Conservation (phyloP, 2,888 invertebrate species). For the Podabrus alpinus region DNA sequence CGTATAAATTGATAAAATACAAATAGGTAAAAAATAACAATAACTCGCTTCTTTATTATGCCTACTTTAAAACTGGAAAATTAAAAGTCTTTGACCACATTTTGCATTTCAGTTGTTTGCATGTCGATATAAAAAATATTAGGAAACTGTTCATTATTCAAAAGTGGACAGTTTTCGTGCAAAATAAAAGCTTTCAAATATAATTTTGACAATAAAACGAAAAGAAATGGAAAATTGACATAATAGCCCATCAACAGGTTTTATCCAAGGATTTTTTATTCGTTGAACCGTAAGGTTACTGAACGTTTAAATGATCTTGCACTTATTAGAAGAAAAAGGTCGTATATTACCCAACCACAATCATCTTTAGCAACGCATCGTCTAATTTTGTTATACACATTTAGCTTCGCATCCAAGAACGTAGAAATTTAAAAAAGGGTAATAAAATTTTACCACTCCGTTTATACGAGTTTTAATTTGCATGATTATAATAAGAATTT, state of each 20-base stretch:
- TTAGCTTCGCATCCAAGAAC: not conserved
- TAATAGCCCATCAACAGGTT: slow-evolving; percentile 3
- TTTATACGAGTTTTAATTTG: not conserved
- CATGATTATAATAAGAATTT: not conserved
- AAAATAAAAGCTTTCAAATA: not conserved
- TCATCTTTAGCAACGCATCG: not conserved
- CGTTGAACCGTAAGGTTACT: slow-evolving; percentile 1
- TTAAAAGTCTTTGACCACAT: not conserved
- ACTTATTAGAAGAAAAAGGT: not conserved
- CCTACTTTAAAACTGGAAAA: too few species aligned
- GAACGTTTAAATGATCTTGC: slow-evolving; percentile 2
- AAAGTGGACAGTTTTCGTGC: not conserved
- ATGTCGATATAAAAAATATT: not conserved
- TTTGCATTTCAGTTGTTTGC: not conserved
- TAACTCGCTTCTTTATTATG: too few species aligned
- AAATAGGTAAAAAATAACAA: not conserved
- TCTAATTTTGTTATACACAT: not conserved
- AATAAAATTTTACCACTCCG: not conserved
- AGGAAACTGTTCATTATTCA: not conserved
- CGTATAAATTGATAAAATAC: not conserved
- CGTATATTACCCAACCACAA: not conserved
- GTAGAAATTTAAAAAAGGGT: not conserved
- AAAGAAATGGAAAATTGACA: not conserved
- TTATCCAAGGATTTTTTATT: slow-evolving; percentile 4
- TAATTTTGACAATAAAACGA: not conserved